phyloP scores from a whole-genome alignment of 2,888 invertebrate genomes.

The Synanthedon formicaeformis region DNA sequence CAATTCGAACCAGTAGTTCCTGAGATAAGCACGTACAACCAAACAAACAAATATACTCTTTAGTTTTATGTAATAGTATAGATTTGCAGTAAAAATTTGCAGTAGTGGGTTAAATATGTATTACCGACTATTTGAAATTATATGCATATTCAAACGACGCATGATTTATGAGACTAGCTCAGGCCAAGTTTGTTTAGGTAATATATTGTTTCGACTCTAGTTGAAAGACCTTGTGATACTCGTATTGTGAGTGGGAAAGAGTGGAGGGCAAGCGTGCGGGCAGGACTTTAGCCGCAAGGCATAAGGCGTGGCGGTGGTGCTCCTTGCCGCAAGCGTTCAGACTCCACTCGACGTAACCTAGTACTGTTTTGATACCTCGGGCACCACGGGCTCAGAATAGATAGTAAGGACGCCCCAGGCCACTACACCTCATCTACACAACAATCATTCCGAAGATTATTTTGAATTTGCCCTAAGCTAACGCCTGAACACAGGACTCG shows the following conservation, averaged over 20 bases:
- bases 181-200: no score
- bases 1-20: no score
- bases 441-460: conserved; percentile 63
- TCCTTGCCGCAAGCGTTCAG: conserved; percentile 6
- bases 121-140: no score
- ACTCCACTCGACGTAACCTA: conserved; percentile 28
- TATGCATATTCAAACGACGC: no score
- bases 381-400: conserved; percentile 10
- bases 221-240: conserved; percentile 13
- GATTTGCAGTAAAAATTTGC: no score
- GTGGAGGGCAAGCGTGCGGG: neutral
- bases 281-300: conserved; percentile 6
- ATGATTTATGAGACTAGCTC: no score
- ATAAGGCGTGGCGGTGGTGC: conserved; percentile 11
- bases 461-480: conserved; percentile 40
- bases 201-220: no score
- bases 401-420: conserved; percentile 23
- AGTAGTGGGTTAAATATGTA: no score
- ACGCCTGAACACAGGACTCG: neutral
- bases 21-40: no score
- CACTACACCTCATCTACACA: conserved; percentile 46
- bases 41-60: no score
- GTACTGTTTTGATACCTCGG: conserved; percentile 29
- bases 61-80: no score
- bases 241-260: conserved; percentile 4